Base-by-base conservation (phyloP, 2,888 invertebrate genomes). In the Junonia oenone region DNA sequence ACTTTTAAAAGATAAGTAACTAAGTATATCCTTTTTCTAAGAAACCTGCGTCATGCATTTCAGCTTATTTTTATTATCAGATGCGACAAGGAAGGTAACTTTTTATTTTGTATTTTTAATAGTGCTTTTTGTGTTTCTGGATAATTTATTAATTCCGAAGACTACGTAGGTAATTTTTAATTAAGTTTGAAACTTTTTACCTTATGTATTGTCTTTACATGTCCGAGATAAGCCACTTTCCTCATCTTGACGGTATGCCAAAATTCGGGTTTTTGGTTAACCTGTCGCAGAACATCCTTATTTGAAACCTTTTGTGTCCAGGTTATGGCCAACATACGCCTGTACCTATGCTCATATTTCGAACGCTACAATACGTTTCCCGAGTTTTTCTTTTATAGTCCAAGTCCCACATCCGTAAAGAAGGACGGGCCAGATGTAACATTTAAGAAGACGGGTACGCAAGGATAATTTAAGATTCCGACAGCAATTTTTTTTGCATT, bases 191-290 rank as follows among this genome's bases (percentile, higher is more conserved):
- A n/a, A n/a, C n/a, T n/a, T n/a, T n/a, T n/a, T n/a, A n/a, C n/a
- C n/a, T n/a, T n/a, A n/a, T n/a, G n/a, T n/a, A n/a, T n/a, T n/a
- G n/a, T n/a, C n/a, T n/a, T n/a, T n/a, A 22, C 6, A 14, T 14
- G 38, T 17, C 38, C 38, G 38, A 38, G 38, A 38, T 38, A 38
- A 5, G 43, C 43, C 4, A 43, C 22, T 9, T 43, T 43, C 17
- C 43, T 19, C 43, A 4, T 47, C 37, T 51, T 51, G 40, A 43
- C 27, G n/a, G 26, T 50, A 26, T 45, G 71, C n/a, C 45, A 45
- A 38, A 48, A 43, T 51, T 56, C n/a, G 43, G 33, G 48, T 47
- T 48, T 48, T 35, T 40, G 22, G 14, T 45, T 13, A 14, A 38
- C 52, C 6, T 17, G 14, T 26, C 45, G 45, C 8, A 49, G 43